Conservation (phyloP, 2,888 invertebrate genomes). For the Scrobipalpa costella region DNA sequence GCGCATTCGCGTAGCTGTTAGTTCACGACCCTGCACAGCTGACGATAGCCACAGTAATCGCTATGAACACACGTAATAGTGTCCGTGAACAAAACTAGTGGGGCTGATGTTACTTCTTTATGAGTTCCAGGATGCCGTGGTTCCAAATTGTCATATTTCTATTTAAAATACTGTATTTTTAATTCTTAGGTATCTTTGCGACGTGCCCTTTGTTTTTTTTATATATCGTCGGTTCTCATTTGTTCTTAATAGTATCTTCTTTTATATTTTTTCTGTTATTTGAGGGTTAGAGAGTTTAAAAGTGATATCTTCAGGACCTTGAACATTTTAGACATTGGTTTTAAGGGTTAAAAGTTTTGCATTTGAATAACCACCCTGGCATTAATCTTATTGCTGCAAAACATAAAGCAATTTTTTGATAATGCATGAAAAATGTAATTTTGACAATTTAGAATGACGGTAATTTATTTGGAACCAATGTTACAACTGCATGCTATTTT, state of each 20-base stretch:
- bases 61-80: conserved; percentile 53
- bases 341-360: no score
- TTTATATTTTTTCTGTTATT: no score
- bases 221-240: no score
- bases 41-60: conserved; percentile 61
- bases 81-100: conserved; percentile 53
- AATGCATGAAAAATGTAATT: neutral
- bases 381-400: neutral
- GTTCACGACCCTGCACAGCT: conserved; percentile 67
- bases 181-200: no score
- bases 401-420: neutral
- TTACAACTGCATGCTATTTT: conserved; percentile 60
- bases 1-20: conserved; percentile 62
- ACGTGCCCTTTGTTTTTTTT: no score
- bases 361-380: no score
- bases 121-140: neutral
- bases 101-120: neutral
- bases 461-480: conserved; percentile 45
- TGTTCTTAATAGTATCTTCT: no score
- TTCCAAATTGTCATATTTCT: neutral
- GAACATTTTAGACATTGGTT: no score
- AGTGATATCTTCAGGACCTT: no score
- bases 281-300: no score
- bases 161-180: no score
- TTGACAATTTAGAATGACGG: neutral